These are phyloP conservation scores for Drosophila nigromelanica DNA, from an alignment of 1,140 invertebrate species.

Conservation along the genomic window DNA sequence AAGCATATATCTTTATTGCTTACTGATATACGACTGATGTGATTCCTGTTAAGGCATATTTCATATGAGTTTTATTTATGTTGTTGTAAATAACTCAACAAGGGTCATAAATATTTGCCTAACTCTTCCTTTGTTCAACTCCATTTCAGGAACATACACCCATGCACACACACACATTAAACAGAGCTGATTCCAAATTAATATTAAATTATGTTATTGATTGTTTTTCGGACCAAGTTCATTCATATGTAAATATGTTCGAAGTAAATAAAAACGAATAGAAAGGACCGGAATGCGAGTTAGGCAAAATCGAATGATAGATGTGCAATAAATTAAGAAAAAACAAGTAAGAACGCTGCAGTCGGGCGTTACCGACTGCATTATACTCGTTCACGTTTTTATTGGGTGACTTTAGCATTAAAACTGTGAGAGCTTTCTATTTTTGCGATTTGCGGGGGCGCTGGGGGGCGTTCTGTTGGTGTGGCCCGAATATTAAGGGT, in stretches of 20 bases:
- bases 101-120: slow-evolving; percentile 5
- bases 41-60: background rate
- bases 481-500: no score
- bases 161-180: background rate
- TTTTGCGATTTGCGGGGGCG: no score
- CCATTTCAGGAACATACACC: background rate
- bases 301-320: background rate
- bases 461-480: no score
- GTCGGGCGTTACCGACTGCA: no score
- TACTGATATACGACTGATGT: background rate
- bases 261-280: background rate
- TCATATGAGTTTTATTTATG: background rate
- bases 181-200: background rate
- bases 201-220: slow-evolving; percentile 22
- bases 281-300: background rate
- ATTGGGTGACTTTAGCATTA: no score
- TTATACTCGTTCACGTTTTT: no score
- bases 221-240: slow-evolving; percentile 9
- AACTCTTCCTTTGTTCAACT: background rate
- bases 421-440: no score
- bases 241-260: slow-evolving; percentile 11
- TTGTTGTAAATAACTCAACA: background rate
- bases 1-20: background rate
- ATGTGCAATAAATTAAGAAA: background rate
- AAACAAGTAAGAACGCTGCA: no score